Base-by-base conservation (phyloP, 2,888 invertebrate species). In the Mythimna albipuncta region DNA sequence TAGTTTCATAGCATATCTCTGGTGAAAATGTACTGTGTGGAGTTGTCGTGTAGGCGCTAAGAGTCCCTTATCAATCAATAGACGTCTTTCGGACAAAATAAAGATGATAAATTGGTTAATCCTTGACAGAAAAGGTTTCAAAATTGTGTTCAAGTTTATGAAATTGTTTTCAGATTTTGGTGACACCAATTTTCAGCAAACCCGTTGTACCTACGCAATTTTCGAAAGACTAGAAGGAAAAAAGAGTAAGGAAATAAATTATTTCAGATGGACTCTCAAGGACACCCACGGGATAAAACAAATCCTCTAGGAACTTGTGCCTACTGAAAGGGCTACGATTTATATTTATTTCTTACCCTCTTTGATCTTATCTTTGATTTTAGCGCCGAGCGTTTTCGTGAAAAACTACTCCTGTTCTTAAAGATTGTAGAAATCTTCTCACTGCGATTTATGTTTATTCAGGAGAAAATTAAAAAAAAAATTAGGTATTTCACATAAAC, bases 271-370 rank as follows among this genome's bases (percentile, higher is more conserved):
- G 38, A 61, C 38, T 78, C 61, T 50, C 19, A 50, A 41, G 21
- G 41, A 62, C 47, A 47, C 74, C 59, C 78, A 7, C n/a, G 70
- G 52, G 74, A 74, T 61, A 47, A 54, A 59, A 69, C 38, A 76
- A 77, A 70, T 74, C 44, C 58, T 59, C 47, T 64, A 38, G 61
- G 13, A 58, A 74, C 77, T 59, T 59, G 38, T 77, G 69, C 47
- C 35, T 61, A 69, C 70, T 74, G 47, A 69, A 77, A 77, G 77
- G 71, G 21, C 32, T 61, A 75, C 70, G 71, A 61, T 75, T 77
- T 74, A 78, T 77, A 70, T 69, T 74, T 74, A 61, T 77, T 61
- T 77, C 16, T 69, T 77, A 77, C 59, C 69, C 77, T 77, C 59
- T 69, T 74, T 77, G 52, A 77, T 74, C 70, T 61, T 74, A 69